Evolutionary conservation across 2,888 invertebrate genomes (phyloP).

Genomic region (Cheilosia urbana): DNA sequence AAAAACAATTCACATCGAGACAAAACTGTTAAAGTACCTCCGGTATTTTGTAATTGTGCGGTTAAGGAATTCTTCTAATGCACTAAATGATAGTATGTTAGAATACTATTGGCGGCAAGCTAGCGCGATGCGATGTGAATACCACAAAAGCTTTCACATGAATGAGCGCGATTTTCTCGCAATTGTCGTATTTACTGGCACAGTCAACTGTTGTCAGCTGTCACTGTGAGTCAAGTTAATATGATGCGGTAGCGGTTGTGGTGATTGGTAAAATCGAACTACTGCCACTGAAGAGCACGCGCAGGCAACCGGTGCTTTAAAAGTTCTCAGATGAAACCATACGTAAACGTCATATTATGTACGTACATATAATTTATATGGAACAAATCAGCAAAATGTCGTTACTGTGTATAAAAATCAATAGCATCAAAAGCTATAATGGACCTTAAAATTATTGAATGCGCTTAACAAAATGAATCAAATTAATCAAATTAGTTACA

Average conservation of each 20-base stretch:
- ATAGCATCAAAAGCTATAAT: background rate
- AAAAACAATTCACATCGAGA: conserved; percentile 9
- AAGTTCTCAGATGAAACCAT: conserved; percentile 13
- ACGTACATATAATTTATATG: background rate
- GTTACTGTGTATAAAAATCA: too few species aligned
- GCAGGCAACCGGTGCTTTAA: conserved; percentile 20
- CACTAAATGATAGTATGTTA: background rate
- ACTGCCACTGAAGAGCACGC: conserved; percentile 28
- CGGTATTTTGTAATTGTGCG: conserved; percentile 3
- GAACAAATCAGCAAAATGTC: too few species aligned
- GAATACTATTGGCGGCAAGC: conserved; percentile 16
- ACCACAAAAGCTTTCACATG: conserved; percentile 60
- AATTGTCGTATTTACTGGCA: conserved; percentile 38
- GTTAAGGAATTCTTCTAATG: conserved; percentile 11
- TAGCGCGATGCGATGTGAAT: conserved; percentile 56
- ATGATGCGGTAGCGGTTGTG: background rate
- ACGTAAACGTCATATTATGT: background rate
- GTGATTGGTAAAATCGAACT: background rate
- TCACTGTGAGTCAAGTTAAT: background rate
- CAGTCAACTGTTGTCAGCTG: background rate
- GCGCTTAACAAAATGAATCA: too few species aligned
- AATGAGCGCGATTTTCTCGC: conserved; percentile 47
- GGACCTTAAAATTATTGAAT: too few species aligned
- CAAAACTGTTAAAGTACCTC: conserved; percentile 2
- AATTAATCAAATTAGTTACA: too few species aligned